Evolutionary conservation across 2,113 vertebrate genomes (phyloP), one percentile per base, ranked within the genome.

Genomic region (Arizona elegans): DNA sequence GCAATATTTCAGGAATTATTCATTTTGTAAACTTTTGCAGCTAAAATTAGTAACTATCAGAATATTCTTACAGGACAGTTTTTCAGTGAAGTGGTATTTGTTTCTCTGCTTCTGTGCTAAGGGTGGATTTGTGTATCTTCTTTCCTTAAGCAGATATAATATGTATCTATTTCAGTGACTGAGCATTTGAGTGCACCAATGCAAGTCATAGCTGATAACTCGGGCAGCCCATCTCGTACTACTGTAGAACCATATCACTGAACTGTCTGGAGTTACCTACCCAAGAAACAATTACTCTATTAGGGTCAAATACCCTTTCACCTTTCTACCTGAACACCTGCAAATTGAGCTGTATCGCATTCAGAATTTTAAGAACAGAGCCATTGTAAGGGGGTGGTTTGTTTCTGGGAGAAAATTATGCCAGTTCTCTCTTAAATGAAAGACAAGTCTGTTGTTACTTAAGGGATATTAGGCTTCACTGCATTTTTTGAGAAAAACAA

Each of bases 401-500:
- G 98, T 98, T 98, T 98, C 98, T 96, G 97, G 96, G 97, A 96
- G 97, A 97, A 96, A 97, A 98, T 97, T 97, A 98, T 97, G 97
- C 98, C 97, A 95, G 98, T 97, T 97, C 98, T 96, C 96, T 97
- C 97, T 97, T 98, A 98, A 98, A 98, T 98, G 98, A 98, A 98
- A 98, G 98, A 98, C 98, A 97, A 98, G 98, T 98, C 97, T 98
- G 98, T 98, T 98, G 97, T 98, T 98, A 98, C 98, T 98, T 98
- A 90, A 91, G 97, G 98, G 98, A 99, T 98, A 96, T 96, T 97
- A 98, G 97, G 98, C 98, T 98, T 98, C 98, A 97, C 98, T 98
- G 98, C 98, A 97, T 99, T 99, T 99, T 99, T 98, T 98, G 98
- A 98, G 98, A 89, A 98, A 99, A 99, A 99, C 99, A 99, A 99